Evolutionary conservation across 1,140 invertebrate species (phyloP).

Genomic region (Gyrodactylus salaris): DNA sequence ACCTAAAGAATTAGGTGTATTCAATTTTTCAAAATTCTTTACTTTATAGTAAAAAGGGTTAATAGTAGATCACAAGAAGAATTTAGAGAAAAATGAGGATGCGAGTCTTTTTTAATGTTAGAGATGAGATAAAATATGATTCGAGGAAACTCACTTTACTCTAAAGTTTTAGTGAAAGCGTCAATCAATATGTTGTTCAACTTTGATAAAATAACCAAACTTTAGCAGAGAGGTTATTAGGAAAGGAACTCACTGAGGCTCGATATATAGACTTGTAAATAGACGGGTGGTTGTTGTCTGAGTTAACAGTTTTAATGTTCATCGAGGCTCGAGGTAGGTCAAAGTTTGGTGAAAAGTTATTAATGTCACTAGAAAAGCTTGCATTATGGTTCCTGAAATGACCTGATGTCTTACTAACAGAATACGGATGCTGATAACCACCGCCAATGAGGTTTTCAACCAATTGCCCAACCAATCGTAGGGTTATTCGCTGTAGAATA

Average conservation of each 20-base stretch:
- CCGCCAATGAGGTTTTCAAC: constrained; percentile 5
- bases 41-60: too few relatives aligned
- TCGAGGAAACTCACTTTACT: too few relatives aligned
- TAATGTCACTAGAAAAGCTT: not conserved
- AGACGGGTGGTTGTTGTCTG: not conserved
- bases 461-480: constrained; percentile 3
- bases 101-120: too few relatives aligned
- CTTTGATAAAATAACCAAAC: too few relatives aligned
- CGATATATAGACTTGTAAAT: not conserved
- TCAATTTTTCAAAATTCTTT: too few relatives aligned
- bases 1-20: too few relatives aligned
- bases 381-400: not conserved
- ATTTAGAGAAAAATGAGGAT: too few relatives aligned
- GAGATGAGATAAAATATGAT: too few relatives aligned
- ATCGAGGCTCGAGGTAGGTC: not conserved
- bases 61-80: too few relatives aligned
- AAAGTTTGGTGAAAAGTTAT: not conserved
- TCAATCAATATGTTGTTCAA: too few relatives aligned
- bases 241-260: not conserved
- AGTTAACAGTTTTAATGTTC: not conserved
- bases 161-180: too few relatives aligned
- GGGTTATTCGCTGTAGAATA: constrained; percentile 3
- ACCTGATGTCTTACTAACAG: not conserved
- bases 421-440: constrained; percentile 7
- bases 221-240: too few relatives aligned